phyloP scores from a whole-genome alignment of 2,888 invertebrate species.

The Macropis europaea region DNA sequence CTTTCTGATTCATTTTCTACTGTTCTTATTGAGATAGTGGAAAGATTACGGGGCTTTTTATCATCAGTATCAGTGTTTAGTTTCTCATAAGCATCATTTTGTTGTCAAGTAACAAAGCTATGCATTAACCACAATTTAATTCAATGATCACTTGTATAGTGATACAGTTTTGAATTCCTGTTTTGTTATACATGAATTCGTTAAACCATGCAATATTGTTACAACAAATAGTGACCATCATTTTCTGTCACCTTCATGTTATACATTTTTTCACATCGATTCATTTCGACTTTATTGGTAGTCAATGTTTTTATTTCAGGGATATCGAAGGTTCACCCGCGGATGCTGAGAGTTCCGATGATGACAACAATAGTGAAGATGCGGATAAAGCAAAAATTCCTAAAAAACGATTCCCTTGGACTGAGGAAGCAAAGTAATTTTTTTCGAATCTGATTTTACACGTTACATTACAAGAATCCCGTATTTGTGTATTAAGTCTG shows the following conservation, averaged over 20 bases:
- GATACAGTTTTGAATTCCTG: not conserved
- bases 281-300: slow-evolving; percentile 6
- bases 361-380: slow-evolving; percentile 75
- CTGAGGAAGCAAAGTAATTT: slow-evolving; percentile 83
- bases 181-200: slow-evolving; percentile 11
- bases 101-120: slow-evolving; percentile 39
- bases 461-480: not conserved
- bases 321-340: slow-evolving; percentile 71
- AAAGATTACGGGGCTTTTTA: slow-evolving; percentile 69
- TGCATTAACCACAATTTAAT: slow-evolving; percentile 44
- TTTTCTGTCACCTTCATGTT: slow-evolving; percentile 40
- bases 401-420: slow-evolving; percentile 88
- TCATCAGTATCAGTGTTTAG: slow-evolving; percentile 70
- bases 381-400: slow-evolving; percentile 83
- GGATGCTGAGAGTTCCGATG: slow-evolving; percentile 70
- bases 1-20: slow-evolving; percentile 9
- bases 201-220: slow-evolving; percentile 51
- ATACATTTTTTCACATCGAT: not conserved
- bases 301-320: slow-evolving; percentile 64
- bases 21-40: slow-evolving; percentile 47
- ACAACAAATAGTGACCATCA: slow-evolving; percentile 53
- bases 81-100: slow-evolving; percentile 59
- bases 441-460: not conserved
- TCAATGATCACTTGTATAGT: slow-evolving; percentile 10
- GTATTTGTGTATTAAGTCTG: not conserved